Conservation (phyloP, 2,797 vertebrate genomes). For the Valencia hispanica region DNA sequence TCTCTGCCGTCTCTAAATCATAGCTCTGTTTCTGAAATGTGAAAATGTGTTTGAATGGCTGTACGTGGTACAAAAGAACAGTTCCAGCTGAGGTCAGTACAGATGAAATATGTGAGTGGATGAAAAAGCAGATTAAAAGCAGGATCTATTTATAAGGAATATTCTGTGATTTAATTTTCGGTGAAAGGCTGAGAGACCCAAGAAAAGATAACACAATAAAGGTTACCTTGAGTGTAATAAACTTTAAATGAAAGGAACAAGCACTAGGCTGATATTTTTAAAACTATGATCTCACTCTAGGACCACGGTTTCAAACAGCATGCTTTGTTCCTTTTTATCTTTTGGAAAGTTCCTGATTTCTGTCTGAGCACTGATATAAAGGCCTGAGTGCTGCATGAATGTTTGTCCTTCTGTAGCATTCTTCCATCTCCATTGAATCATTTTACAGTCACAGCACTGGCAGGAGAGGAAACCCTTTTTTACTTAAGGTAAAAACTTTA, state of each 20-base stretch:
- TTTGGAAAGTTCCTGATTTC: not conserved
- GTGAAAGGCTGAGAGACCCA: constrained; percentile 3
- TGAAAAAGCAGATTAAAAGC: constrained; percentile 24
- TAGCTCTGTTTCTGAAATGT: constrained; percentile 8
- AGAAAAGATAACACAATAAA: not conserved
- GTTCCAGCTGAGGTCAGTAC: not conserved
- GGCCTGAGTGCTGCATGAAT: not conserved
- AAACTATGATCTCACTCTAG: not conserved
- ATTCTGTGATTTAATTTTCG: constrained; percentile 8
- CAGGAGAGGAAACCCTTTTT: not conserved
- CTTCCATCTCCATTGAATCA: not conserved
- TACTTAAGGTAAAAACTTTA: not conserved
- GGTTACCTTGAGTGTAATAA: not conserved
- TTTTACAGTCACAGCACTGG: not conserved
- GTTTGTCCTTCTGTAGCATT: not conserved
- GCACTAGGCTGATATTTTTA: not conserved
- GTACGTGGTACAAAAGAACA: constrained; percentile 5
- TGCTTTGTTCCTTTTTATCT: not conserved
- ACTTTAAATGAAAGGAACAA: not conserved
- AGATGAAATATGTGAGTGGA: constrained; percentile 6
- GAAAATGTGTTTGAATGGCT: constrained; percentile 14
- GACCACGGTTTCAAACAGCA: not conserved
- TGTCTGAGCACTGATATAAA: not conserved
- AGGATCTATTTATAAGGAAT: not conserved
- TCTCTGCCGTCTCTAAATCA: not conserved